A percentile compares a stretch with the other conserved stretches of the same genome.
Conservation (phyloP, 2,888 invertebrate genomes). For the Zhuqinia jingwanae region DNA sequence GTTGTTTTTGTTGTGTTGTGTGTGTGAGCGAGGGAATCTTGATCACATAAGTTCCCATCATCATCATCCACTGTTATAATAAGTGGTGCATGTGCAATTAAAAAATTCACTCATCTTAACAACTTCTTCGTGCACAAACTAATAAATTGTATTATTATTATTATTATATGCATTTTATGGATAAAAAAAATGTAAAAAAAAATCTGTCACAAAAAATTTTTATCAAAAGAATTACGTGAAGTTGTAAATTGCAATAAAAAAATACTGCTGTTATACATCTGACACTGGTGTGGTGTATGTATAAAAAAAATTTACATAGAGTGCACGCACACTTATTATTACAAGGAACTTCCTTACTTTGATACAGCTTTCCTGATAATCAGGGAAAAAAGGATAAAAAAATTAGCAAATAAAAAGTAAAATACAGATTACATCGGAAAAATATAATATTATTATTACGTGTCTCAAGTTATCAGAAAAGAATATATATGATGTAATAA, state of each 20-base stretch:
- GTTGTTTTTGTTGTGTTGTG: constrained; percentile 14
- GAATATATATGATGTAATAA: too few species aligned
- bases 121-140: background rate
- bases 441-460: constrained; percentile 3
- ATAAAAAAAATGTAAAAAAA: constrained; percentile 8
- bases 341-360: constrained; percentile 53
- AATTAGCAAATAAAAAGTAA: background rate
- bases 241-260: too few species aligned
- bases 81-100: constrained; percentile 13
- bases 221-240: background rate
- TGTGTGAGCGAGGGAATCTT: constrained; percentile 55
- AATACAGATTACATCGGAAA: constrained; percentile 15
- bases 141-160: background rate
- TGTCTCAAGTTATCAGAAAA: background rate
- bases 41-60: constrained; percentile 52
- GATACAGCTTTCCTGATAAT: constrained; percentile 22
- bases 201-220: background rate
- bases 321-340: too few species aligned
- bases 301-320: too few species aligned
- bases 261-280: too few species aligned
- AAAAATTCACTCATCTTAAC: constrained; percentile 23
- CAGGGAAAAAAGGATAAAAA: background rate
- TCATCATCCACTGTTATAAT: constrained; percentile 4
- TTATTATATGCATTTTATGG: constrained; percentile 16
- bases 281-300: too few species aligned